Base-by-base conservation (phyloP, 2,888 invertebrate genomes). In the Melieria picta region DNA sequence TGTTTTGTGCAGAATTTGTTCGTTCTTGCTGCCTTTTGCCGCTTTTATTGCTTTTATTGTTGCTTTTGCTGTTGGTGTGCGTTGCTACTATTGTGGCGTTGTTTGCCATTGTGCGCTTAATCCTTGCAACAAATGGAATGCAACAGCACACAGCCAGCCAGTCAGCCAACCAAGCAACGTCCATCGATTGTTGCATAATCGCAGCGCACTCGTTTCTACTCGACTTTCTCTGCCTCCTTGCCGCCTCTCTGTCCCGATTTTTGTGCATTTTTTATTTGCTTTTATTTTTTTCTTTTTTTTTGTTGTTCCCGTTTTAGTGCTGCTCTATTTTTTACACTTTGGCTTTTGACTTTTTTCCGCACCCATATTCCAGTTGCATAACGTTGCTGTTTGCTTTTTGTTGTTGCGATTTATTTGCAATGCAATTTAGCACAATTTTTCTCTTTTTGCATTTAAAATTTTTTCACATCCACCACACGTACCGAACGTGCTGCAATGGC, bases 101-200 rank as follows among this genome's bases (percentile, higher is more conserved):
- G 55, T 4, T 13, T 45, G 64, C 47, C 7, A 48, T 55, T 61
- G 43, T 13, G 16, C 30, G 65, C 61, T 47, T 61, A 65, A 71
- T 61, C 65, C 61, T 66, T 55, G 65, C 65, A 61, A 47, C 55
- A 69, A 67, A 67, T 16, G 60, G n/a, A 67, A 67, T 67, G 57
- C 58, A 7, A 46, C 65, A 11, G 30, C 16, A 4, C 9, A 10
- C 4, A 9, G 4, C 45, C 5, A 10, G 3, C 11, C 13, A 66
- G 11, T 57, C 42, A 48, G n/a, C 45, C 42, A 56, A 58, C 50
- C 58, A 13, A 30, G 30, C 30, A 47, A 46, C 66, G 58, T 13
- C 48, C 48, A 48, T 58, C 56, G 66, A 58, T 66, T 58, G 58
- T 66, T 66, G 48, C 58, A 13, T 66, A 66, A 66, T 66, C 48